Percentiles rank a stretch among this genome's conserved stretches.
Evolutionary conservation across 2,888 invertebrate species (phyloP).

Genomic region (Eumerus sabulonum): DNA sequence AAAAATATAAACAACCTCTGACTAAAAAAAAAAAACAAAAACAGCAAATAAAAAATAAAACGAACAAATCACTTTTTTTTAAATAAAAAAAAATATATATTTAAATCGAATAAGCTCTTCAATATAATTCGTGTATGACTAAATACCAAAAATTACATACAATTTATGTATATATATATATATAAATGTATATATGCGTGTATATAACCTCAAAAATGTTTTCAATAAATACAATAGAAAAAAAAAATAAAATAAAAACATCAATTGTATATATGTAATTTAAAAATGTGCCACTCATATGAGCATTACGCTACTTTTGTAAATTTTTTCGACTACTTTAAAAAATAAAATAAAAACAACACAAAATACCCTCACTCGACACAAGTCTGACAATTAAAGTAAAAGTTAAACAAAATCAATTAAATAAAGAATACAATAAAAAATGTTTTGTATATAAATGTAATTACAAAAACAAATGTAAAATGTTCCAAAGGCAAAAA

Average conservation of each 20-base stretch:
- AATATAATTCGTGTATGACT: conserved; percentile 57
- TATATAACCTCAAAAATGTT: conserved; percentile 54
- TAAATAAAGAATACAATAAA: conserved; percentile 34
- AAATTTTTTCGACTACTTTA: conserved; percentile 1
- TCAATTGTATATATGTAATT: conserved; percentile 55
- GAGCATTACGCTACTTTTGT: conserved; percentile 45
- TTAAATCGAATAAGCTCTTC: conserved; percentile 61
- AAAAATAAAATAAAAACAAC: conserved; percentile 13
- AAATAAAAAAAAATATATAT: conserved; percentile 64
- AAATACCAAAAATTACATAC: conserved; percentile 16
- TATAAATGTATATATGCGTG: conserved; percentile 36
- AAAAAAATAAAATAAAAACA: conserved; percentile 49
- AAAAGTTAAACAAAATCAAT: conserved; percentile 24
- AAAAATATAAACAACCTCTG: neutral
- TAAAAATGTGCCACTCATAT: conserved; percentile 55
- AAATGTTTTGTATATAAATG: neutral
- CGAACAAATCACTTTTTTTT: conserved; percentile 32
- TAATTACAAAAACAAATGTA: too few relatives aligned
- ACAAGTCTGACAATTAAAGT: conserved; percentile 57
- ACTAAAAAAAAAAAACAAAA: conserved; percentile 1
- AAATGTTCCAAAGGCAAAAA: too few relatives aligned
- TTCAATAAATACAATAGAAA: conserved; percentile 36
- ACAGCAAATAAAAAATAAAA: conserved; percentile 42
- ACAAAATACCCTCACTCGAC: conserved; percentile 39
- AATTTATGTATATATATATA: conserved; percentile 39